Evolutionary conservation across 2,113 vertebrate genomes (phyloP).

Genomic region (Ornithorhynchus anatinus): DNA sequence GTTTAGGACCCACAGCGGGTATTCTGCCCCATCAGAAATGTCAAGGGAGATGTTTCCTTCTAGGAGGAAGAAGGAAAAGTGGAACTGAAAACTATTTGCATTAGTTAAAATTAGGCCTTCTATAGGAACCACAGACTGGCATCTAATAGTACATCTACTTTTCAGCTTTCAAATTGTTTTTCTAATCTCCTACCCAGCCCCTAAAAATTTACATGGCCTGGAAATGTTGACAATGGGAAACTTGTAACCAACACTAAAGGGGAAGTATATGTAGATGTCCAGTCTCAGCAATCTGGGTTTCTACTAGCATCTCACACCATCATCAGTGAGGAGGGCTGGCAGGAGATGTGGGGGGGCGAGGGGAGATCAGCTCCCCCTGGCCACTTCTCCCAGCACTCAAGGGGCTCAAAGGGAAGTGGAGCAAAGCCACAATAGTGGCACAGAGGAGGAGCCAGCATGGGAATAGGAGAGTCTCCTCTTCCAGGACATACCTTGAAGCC

Average conservation of each 20-base stretch:
- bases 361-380: neutral
- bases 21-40: constrained; percentile 16
- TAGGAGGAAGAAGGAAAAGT: constrained; percentile 57
- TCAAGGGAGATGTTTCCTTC: constrained; percentile 39
- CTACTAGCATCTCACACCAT: constrained; percentile 42
- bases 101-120: constrained; percentile 55
- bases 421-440: neutral
- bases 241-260: constrained; percentile 49
- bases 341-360: neutral
- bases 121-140: constrained; percentile 24
- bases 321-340: neutral
- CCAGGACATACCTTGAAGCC: too few relatives aligned
- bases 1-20: too few relatives aligned
- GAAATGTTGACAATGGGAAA: constrained; percentile 61
- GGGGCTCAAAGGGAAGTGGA: neutral
- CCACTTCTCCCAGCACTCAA: neutral
- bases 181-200: constrained; percentile 13
- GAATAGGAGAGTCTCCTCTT: too few relatives aligned
- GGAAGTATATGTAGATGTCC: constrained; percentile 60
- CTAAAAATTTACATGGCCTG: constrained; percentile 57
- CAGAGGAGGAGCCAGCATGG: too few relatives aligned
- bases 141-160: constrained; percentile 34
- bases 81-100: constrained; percentile 60
- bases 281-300: constrained; percentile 51
- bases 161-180: neutral